A percentile compares a stretch with the other conserved stretches of the same genome.
These are phyloP conservation scores for Pemphigus obesinymphae DNA, from an alignment of 1,140 invertebrate genomes.

Conservation along the genomic window DNA sequence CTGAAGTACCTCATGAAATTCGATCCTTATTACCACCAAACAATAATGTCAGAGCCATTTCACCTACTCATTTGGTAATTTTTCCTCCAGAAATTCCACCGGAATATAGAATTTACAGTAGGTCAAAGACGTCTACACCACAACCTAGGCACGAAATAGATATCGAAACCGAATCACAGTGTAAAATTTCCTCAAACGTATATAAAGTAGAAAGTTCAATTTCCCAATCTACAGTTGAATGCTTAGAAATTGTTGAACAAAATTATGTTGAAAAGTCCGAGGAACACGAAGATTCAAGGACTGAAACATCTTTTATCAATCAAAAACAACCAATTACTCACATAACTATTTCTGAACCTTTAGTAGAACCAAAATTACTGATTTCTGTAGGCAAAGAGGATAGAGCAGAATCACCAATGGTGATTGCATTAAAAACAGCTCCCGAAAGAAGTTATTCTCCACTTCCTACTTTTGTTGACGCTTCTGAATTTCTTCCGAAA, in stretches of 20 bases:
- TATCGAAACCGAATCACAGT: neutral
- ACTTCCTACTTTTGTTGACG: conserved; percentile 36
- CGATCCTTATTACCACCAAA: neutral
- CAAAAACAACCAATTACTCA: neutral
- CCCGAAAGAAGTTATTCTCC: conserved; percentile 60
- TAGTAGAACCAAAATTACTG: neutral
- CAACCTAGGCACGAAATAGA: neutral
- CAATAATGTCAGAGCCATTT: conserved; percentile 38
- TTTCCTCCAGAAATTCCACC: conserved; percentile 46
- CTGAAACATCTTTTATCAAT: neutral
- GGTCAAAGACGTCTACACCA: conserved; percentile 16
- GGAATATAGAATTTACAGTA: neutral
- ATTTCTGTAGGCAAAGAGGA: neutral
- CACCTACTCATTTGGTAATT: conserved; percentile 44
- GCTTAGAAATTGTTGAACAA: neutral
- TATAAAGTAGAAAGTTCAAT: neutral
- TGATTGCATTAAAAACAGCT: conserved; percentile 63
- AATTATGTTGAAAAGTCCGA: neutral
- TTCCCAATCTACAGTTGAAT: neutral
- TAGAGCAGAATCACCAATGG: conserved; percentile 54
- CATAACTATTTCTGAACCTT: neutral
- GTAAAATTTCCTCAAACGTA: neutral
- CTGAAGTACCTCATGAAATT: neutral
- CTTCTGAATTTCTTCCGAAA: conserved; percentile 7
- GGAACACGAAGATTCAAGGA: neutral